Conservation (phyloP, 2,888 invertebrate species). For the Tetanocera ferruginea region DNA sequence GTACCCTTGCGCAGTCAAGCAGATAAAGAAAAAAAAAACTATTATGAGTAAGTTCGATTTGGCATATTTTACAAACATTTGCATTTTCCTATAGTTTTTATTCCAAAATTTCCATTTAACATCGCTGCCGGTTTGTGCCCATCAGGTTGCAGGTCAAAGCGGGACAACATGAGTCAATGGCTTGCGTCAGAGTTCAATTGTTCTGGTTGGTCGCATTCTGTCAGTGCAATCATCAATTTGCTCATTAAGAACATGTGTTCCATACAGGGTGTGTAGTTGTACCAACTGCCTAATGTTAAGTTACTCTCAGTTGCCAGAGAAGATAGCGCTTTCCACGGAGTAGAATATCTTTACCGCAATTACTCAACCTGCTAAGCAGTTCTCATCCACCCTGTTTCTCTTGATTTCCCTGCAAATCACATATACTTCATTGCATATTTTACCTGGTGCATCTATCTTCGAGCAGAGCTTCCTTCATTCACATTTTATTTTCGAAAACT, state of each 20-base stretch:
- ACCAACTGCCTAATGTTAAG: not conserved
- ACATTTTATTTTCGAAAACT: not conserved
- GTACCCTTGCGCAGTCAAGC: slow-evolving; percentile 63
- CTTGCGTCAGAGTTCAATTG: slow-evolving; percentile 47
- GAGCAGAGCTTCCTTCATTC: no score
- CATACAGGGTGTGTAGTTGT: not conserved
- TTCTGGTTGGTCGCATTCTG: slow-evolving; percentile 62
- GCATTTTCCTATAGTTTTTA: slow-evolving; percentile 13
- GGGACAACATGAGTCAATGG: slow-evolving; percentile 25
- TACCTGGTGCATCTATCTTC: not conserved
- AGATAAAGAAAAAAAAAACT: slow-evolving; percentile 45
- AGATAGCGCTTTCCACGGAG: not conserved
- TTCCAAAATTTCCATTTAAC: slow-evolving; percentile 41
- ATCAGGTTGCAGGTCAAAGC: not conserved
- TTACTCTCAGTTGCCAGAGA: no score
- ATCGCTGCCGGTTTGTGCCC: slow-evolving; percentile 22
- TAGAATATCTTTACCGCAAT: not conserved
- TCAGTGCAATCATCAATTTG: slow-evolving; percentile 5
- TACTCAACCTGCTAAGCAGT: not conserved
- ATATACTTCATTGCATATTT: not conserved
- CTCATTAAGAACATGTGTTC: not conserved
- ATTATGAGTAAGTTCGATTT: slow-evolving; percentile 5
- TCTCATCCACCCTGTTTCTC: not conserved
- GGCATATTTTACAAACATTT: slow-evolving; percentile 7
- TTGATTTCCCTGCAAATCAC: not conserved